Base-by-base conservation (phyloP, 1,140 invertebrate genomes). In the Drosophila yakuba region DNA sequence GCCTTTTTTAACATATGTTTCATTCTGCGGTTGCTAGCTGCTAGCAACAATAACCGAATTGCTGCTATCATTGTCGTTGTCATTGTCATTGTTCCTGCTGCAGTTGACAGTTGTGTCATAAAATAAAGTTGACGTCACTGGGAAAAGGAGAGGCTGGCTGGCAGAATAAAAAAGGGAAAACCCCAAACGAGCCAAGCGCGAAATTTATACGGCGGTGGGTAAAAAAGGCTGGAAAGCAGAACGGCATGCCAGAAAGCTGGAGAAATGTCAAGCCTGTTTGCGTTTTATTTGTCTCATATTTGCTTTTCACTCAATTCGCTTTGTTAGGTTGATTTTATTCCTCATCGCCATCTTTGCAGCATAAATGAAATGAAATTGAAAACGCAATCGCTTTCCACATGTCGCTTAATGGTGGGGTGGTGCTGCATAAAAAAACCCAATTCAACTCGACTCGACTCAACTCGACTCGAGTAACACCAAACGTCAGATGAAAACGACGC, bases 201-300 rank as follows among this genome's bases (percentile, higher is more conserved):
- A 80, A 83, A 79, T 75, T 55, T 79, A 79, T 71, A 62, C 63
- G 66, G 64, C 20, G 20, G 28, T 23, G 45, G 38, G 45, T n/a
- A 10, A 32, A 58, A 62, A 41, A 44, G 63, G 68, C 67, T 80
- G 62, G 60, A 80, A 67, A 74, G 54, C 67, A 67, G 57, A 44
- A 60, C 44, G 54, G 50, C 52, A 51, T 52, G 58, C 60, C 56
- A 47, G 64, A 39, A 58, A 62, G 54, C 35, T 55, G 57, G 44
- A 56, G 64, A 67, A 59, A 55, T 43, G 74, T 48, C 66, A 66
- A 59, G 75, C 62, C 64, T 88, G 72, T 88, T 88, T 89, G 64
- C 77, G 58, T 89, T 89, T 88, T 88, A 88, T 89, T 88, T 88
- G 84, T 84, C 84, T 89, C 80, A 89, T 90, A 90, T 90, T 90